Evolutionary conservation across 1,140 invertebrate genomes (phyloP).

Genomic region (Drosophila auraria): DNA sequence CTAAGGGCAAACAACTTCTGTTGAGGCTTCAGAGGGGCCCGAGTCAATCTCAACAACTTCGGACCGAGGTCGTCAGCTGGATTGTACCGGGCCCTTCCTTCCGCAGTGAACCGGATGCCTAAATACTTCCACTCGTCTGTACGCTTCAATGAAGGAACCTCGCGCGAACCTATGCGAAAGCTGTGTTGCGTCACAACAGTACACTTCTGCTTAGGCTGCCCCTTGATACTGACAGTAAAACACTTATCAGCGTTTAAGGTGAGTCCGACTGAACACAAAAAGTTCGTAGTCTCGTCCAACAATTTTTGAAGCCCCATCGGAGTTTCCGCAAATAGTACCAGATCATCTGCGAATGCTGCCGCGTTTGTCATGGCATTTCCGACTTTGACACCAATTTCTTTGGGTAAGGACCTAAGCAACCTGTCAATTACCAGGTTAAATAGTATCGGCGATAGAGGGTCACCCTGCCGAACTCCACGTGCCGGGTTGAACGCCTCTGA

Average conservation of each 20-base stretch:
- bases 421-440: not conserved
- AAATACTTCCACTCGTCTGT: conserved; percentile 17
- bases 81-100: conserved; percentile 4
- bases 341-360: no score
- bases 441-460: not conserved
- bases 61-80: not conserved
- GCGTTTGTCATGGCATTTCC: not conserved
- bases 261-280: no score
- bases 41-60: conserved; percentile 4
- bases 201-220: no score
- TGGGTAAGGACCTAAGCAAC: conserved; percentile 4
- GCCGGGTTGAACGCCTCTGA: not conserved
- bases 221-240: no score
- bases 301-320: no score
- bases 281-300: no score
- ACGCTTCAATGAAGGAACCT: not conserved
- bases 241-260: no score
- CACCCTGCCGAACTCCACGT: not conserved
- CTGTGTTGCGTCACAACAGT: no score
- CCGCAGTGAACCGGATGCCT: conserved; percentile 1
- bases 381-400: conserved; percentile 7
- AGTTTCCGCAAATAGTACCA: no score
- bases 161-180: no score
- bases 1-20: conserved; percentile 14
- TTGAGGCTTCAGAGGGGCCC: not conserved